Conservation (phyloP, 53 echinoderm and acorn worm genomes). For the Antedon mediterranea region DNA sequence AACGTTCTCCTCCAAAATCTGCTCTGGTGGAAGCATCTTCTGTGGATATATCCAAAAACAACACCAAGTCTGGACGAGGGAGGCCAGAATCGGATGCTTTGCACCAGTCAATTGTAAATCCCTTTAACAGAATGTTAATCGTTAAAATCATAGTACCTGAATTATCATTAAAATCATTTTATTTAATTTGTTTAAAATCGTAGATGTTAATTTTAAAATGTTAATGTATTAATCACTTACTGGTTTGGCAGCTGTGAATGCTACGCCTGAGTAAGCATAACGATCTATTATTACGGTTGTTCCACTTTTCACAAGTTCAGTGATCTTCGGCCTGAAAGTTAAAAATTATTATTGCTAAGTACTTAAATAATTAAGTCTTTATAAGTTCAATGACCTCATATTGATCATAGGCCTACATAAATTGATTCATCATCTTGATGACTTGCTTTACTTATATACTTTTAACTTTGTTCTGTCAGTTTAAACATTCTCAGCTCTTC, state of each 20-base stretch:
- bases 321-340: conserved; percentile 44
- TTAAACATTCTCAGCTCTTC: too few relatives aligned
- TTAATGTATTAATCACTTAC: conserved; percentile 21
- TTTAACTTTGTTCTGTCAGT: too few relatives aligned
- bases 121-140: conserved; percentile 37
- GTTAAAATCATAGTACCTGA: too few relatives aligned
- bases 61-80: conserved; percentile 69
- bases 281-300: conserved; percentile 58
- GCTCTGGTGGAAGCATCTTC: conserved; percentile 45
- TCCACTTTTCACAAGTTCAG: conserved; percentile 35
- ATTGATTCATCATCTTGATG: too few relatives aligned
- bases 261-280: conserved; percentile 82
- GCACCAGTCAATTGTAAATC: conserved; percentile 67
- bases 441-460: too few relatives aligned
- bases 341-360: too few relatives aligned
- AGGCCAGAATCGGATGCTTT: conserved; percentile 63
- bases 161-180: too few relatives aligned
- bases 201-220: too few relatives aligned
- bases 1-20: conserved; percentile 70
- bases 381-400: too few relatives aligned
- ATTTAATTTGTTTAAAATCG: too few relatives aligned
- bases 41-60: conserved; percentile 40
- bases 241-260: conserved; percentile 80
- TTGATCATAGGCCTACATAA: too few relatives aligned
- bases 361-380: too few relatives aligned